phyloP scores from a whole-genome alignment of 2,113 vertebrate species.

The Brachionichthys hirsutus region DNA sequence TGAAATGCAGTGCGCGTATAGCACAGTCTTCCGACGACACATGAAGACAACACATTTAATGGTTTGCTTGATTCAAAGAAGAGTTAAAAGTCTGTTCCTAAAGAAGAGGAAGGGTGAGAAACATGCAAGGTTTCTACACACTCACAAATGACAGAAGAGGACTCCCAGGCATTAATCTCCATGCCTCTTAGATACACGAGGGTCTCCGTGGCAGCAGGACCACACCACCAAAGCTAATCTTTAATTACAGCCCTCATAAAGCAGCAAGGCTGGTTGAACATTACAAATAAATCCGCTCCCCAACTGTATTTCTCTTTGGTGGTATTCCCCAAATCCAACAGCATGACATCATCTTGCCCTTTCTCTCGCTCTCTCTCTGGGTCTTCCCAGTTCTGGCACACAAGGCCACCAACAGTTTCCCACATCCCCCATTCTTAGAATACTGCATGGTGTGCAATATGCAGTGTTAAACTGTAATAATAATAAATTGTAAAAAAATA shows the following conservation, averaged over 20 bases:
- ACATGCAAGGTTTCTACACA: not conserved
- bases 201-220: constrained; percentile 55
- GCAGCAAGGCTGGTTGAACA: constrained; percentile 40
- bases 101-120: constrained; percentile 38
- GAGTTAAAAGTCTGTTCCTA: constrained; percentile 17
- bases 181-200: constrained; percentile 52
- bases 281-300: constrained; percentile 56
- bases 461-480: not conserved
- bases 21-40: constrained; percentile 12
- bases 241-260: constrained; percentile 68
- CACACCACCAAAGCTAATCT: constrained; percentile 55
- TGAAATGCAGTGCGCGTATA: constrained; percentile 17
- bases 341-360: constrained; percentile 65
- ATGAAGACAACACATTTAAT: constrained; percentile 28
- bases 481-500: not conserved
- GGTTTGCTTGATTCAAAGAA: constrained; percentile 13
- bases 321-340: constrained; percentile 56
- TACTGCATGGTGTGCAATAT: constrained; percentile 6
- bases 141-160: constrained; percentile 50
- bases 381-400: constrained; percentile 46
- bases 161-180: constrained; percentile 53
- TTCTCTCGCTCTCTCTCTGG: constrained; percentile 22
- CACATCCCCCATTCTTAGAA: constrained; percentile 1
- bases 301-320: constrained; percentile 55
- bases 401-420: constrained; percentile 60